Percentiles rank a stretch among this genome's conserved stretches.
Conservation (phyloP, 2,797 vertebrate species). For the Mionectes olivaceus region DNA sequence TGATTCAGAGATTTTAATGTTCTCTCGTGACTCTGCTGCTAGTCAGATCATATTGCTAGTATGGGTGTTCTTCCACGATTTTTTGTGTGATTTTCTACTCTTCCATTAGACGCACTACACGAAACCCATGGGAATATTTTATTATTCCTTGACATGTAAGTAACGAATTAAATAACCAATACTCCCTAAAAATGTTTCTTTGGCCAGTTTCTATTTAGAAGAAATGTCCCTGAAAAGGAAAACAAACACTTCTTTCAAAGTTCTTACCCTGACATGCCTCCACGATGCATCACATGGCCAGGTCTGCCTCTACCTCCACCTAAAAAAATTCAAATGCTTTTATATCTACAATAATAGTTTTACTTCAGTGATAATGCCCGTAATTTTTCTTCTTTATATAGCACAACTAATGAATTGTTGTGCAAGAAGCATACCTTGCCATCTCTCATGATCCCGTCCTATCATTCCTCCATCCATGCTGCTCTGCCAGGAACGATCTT, state of each 20-base stretch:
- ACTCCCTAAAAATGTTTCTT: background rate
- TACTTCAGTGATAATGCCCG: background rate
- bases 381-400: background rate
- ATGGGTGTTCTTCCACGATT: background rate
- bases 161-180: background rate
- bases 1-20: background rate
- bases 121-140: background rate
- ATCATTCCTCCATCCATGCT: conserved; percentile 57
- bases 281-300: conserved; percentile 87
- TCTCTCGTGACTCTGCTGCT: background rate
- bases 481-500: conserved; percentile 76
- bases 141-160: background rate
- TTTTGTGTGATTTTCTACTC: background rate
- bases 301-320: conserved; percentile 89
- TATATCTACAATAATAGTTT: background rate
- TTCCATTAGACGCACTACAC: background rate
- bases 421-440: conserved; percentile 68
- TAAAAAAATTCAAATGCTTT: background rate
- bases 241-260: background rate
- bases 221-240: background rate
- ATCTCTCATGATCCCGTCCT: conserved; percentile 73
- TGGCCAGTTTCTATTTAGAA: background rate
- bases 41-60: background rate
- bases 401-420: background rate
- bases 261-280: conserved; percentile 91